Base-by-base conservation (phyloP, 2,888 invertebrate genomes). In the Drosophila crucigera region DNA sequence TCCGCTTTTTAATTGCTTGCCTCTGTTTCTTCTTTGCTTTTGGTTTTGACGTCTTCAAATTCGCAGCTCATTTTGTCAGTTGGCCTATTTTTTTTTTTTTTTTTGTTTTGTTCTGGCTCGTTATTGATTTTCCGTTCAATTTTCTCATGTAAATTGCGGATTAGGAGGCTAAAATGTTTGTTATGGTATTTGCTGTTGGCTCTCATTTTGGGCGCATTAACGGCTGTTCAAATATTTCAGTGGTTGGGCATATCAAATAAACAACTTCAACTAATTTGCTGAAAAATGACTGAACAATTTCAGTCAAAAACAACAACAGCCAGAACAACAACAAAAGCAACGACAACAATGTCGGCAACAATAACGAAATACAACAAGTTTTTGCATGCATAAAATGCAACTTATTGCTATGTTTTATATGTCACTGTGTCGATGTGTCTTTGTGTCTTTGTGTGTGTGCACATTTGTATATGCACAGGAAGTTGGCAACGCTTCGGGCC, bases 401-500 rank as follows among this genome's bases (percentile, higher is more conserved):
- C 52, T 73, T 65, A 74, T 50, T 73, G 53, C 54, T 35, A 43
- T 43, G 60, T 30, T 78, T 74, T 69, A 49, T 74, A n/a, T 80
- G 78, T 61, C 78, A 75, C 61, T 81, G 56, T 70, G 68, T 58
- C 71, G 60, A 28, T 58, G 54, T 28, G 50, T 28, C n/a, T 47
- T 25, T 39, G 16, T 64, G 47, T 28, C 22, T 49, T 22, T 39
- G 16, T 58, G 41, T 54, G 41, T 64, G 35, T 28, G 63, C 64
- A 65, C 58, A 37, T 58, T 50, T 69, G 59, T 54, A 53, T 56
- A 52, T 60, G 72, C 64, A 58, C 74, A 82, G 88, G 85, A 88
- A 88, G 90, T 85, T 89, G 78, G 78, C 85, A 80, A 76, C 54
- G 90, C 88, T 89, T 71, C 75, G 80, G 70, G 90, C 73, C 90